A percentile compares a stretch with the other conserved stretches of the same genome.
phyloP scores from a whole-genome alignment of 2,113 vertebrate genomes.

The Psilopsiagon aymara region DNA sequence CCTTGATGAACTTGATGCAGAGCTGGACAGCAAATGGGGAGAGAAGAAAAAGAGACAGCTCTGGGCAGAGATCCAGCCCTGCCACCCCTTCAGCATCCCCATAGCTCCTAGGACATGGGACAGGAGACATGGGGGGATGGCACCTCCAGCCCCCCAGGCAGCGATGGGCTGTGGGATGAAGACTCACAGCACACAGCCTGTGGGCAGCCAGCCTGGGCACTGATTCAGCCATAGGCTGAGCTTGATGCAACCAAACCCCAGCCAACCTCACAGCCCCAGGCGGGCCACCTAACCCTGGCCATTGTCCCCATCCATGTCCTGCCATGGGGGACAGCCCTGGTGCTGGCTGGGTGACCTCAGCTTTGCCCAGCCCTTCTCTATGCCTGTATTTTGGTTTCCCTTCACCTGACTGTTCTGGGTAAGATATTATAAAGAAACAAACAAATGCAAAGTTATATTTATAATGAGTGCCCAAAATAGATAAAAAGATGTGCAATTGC shows the following conservation, averaged over 20 bases:
- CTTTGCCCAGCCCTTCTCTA: not conserved
- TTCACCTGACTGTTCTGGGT: not conserved
- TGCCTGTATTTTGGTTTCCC: not conserved
- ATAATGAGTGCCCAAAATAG: not conserved
- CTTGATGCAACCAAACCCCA: not conserved
- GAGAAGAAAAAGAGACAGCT: not conserved
- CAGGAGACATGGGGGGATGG: not conserved
- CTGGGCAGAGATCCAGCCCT: fast-evolving
- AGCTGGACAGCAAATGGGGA: constrained; percentile 58
- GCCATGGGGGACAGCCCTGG: not conserved
- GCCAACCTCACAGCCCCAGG: not conserved
- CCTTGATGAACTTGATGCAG: constrained; percentile 78
- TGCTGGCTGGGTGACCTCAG: not conserved
- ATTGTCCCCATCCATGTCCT: not conserved
- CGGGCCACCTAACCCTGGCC: not conserved
- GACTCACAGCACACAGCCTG: not conserved
- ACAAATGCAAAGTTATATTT: not conserved
- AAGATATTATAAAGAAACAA: not conserved
- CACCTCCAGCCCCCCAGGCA: not conserved
- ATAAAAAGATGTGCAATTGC: not conserved
- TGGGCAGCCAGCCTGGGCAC: not conserved
- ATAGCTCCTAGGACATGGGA: not conserved
- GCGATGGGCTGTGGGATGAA: not conserved
- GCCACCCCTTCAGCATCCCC: not conserved
- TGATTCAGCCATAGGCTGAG: not conserved